phyloP scores from a whole-genome alignment of 2,888 invertebrate species.

The Poecilobothrus nobilitatus region DNA sequence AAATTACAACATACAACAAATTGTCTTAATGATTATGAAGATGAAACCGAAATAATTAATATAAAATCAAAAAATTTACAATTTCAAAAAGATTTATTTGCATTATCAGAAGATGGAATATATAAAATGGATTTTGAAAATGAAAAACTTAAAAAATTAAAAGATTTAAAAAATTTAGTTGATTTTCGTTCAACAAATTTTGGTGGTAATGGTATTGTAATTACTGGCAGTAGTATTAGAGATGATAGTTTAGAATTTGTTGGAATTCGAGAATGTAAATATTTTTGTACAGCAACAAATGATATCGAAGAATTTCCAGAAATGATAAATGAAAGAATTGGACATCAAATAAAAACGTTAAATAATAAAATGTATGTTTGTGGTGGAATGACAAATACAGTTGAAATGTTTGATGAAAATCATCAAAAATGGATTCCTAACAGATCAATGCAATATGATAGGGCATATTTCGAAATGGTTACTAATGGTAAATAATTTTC shows the following conservation, averaged over 20 bases:
- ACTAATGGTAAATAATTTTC: not conserved
- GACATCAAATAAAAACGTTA: not conserved
- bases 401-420: not conserved
- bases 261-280: not conserved
- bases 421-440: not conserved
- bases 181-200: not conserved
- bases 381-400: not conserved
- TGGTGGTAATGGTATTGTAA: not conserved
- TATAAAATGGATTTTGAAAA: not conserved
- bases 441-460: not conserved
- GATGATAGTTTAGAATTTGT: not conserved
- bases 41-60: not conserved
- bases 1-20: not conserved
- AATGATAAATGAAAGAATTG: not conserved
- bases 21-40: not conserved
- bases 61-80: not conserved
- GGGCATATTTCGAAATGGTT: not conserved
- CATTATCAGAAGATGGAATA: not conserved
- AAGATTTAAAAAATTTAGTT: not conserved
- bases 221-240: not conserved
- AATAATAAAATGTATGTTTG: not conserved
- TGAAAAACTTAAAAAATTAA: not conserved
- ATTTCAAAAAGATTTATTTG: not conserved
- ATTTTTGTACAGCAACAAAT: not conserved
- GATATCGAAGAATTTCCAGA: not conserved